Base-by-base conservation (phyloP, 92 coral and sea anemone genomes). In the Palythoa caribaeorum region DNA sequence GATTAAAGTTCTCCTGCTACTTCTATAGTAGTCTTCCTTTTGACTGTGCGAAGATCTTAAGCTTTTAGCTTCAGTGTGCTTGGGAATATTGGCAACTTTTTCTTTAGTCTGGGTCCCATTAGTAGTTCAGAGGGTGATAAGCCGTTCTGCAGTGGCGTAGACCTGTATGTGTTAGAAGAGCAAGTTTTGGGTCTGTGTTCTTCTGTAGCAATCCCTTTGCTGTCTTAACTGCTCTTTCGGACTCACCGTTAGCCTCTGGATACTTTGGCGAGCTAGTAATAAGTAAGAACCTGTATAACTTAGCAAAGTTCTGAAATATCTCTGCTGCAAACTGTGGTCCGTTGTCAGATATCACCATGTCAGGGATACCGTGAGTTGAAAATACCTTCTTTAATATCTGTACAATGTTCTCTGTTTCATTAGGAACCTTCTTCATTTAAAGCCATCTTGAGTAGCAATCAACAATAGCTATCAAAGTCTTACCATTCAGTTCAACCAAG, bases 41-140 rank as follows among this genome's bases (percentile, higher is more conserved):
- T 39, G 13, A 72, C 16, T 17, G 35, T 37, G 14, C 37, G 39
- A 10, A 21, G 48, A 17, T 72, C 77, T 11, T 21, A 1, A 13
- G 9, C n/a, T 17, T 39, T 36, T 10, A 51, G 77, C 9, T 39
- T 10, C 6, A 72, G 50, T 39, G 16, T 36, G 12, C 37, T 13
- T 21, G 77, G 48, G 77, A 72, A 3, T 15, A 72, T 3, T 21
- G 86, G 87, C 17, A 83, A 73, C 63, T 50, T 59, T 1, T 44
- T 80, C 44, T 73, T 57, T 6, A 80, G 86, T 62, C 36, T 60
- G 0, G 13, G 38, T 47, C 57, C 54, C 87, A 83, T 83, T 36
- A 83, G 76, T 2, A 83, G 36, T 38, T 83, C 76, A 38, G 37
- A 62, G 7, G 76, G 87, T 65, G 87, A 62, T 48, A 83, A 51